phyloP scores from a whole-genome alignment of 1,140 invertebrate genomes.

The Zaprionus lachaisei region DNA sequence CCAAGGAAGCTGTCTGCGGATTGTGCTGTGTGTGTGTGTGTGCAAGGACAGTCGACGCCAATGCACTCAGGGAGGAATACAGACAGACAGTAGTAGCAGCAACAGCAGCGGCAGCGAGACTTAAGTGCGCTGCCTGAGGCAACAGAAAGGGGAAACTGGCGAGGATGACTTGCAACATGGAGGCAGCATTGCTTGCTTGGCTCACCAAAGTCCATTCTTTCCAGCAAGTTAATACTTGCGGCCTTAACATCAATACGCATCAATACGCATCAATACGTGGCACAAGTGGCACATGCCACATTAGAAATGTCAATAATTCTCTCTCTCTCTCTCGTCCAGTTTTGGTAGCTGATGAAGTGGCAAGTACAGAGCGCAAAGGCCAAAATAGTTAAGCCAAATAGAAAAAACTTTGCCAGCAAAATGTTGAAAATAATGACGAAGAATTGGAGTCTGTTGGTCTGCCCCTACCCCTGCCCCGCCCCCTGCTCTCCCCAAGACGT shows the following conservation, averaged over 20 bases:
- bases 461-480: conserved; percentile 27
- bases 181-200: not conserved
- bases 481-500: not conserved
- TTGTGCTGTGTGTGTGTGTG: conserved; percentile 29
- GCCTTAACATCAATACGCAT: conserved; percentile 30
- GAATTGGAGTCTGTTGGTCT: conserved; percentile 7
- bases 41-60: conserved; percentile 79
- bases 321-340: conserved; percentile 13
- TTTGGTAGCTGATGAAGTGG: conserved; percentile 44
- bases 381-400: conserved; percentile 31
- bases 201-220: conserved; percentile 12
- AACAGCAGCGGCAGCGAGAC: conserved; percentile 16
- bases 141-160: not conserved
- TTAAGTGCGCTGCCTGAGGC: conserved; percentile 39
- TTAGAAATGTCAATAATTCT: conserved; percentile 38
- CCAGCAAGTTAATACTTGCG: conserved; percentile 25
- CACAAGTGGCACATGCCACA: conserved; percentile 35
- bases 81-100: conserved; percentile 9
- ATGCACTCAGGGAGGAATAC: conserved; percentile 69
- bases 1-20: conserved; percentile 64
- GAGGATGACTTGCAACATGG: not conserved
- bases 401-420: conserved; percentile 24
- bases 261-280: conserved; percentile 33
- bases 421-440: conserved; percentile 28
- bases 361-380: conserved; percentile 16